Evolutionary conservation across 2,113 vertebrate species (phyloP).

Genomic region (Microcebus tavaratra): DNA sequence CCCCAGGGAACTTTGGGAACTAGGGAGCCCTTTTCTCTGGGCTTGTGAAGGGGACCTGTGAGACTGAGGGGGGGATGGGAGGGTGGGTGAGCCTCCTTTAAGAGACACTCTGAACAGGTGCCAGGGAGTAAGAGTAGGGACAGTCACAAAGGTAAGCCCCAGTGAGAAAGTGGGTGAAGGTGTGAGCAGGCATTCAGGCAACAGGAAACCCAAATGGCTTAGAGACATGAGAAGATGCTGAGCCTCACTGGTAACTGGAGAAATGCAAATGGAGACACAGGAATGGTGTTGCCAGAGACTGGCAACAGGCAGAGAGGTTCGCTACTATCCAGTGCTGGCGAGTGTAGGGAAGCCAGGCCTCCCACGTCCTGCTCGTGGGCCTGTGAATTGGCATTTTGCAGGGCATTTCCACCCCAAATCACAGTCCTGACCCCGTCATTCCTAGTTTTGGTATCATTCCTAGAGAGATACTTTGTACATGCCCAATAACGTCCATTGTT

Average conservation of each 20-base stretch:
- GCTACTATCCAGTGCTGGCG: background rate
- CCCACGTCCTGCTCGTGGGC: background rate
- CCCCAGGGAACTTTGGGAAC: background rate
- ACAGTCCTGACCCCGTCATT: background rate
- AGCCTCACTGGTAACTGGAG: background rate
- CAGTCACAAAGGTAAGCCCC: background rate
- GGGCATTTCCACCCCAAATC: background rate
- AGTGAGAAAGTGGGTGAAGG: background rate
- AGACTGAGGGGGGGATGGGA: background rate
- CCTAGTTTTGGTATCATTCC: background rate
- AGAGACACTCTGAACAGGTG: background rate
- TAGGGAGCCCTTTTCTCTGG: background rate
- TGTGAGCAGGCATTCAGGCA: background rate
- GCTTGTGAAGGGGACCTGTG: background rate
- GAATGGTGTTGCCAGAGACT: background rate
- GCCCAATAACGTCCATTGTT: too few relatives aligned
- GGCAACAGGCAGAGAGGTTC: background rate
- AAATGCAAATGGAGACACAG: background rate
- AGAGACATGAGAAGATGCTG: background rate
- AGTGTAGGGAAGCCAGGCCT: background rate
- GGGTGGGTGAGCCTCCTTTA: background rate
- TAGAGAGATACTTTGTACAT: background rate
- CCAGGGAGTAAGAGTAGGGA: background rate
- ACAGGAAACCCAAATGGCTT: background rate
- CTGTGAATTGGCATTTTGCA: background rate